Conservation (phyloP, 2,888 invertebrate species). For the Caenorhabditis virilis region DNA sequence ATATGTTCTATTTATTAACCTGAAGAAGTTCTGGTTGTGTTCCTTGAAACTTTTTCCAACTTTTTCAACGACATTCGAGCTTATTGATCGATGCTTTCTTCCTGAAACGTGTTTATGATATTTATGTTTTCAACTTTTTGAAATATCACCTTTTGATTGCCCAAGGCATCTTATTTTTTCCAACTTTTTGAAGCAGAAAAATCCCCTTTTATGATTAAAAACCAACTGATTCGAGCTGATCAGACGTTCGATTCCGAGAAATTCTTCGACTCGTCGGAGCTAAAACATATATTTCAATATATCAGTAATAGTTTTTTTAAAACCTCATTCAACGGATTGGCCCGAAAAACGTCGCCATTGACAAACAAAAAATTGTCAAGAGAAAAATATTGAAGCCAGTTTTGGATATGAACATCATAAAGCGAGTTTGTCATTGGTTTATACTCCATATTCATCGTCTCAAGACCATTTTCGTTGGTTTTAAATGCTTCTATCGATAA, state of each 20-base stretch:
- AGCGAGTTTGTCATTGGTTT: constrained; percentile 77
- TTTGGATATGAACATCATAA: constrained; percentile 86
- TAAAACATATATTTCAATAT: constrained; percentile 43
- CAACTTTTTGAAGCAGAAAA: constrained; percentile 78
- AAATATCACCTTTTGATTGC: constrained; percentile 41
- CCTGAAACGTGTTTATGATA: constrained; percentile 29
- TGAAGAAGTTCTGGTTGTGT: constrained; percentile 59
- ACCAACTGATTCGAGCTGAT: constrained; percentile 87
- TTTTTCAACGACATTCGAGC: constrained; percentile 11
- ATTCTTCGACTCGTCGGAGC: constrained; percentile 83
- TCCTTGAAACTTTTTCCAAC: constrained; percentile 44
- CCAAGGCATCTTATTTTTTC: constrained; percentile 58
- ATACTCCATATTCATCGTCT: constrained; percentile 69
- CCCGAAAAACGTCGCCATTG: constrained; percentile 88
- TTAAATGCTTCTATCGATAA: constrained; percentile 70
- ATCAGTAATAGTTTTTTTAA: too few species aligned
- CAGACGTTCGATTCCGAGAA: constrained; percentile 78
- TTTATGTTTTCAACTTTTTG: background rate
- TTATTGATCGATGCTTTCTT: constrained; percentile 54
- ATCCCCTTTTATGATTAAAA: constrained; percentile 94
- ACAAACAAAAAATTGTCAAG: constrained; percentile 85
- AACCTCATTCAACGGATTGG: constrained; percentile 83
- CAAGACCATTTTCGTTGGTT: constrained; percentile 46
- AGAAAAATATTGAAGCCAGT: constrained; percentile 90
- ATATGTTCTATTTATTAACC: constrained; percentile 48